phyloP scores from a whole-genome alignment of 2,888 invertebrate genomes.

The Rhodophaea formosa region DNA sequence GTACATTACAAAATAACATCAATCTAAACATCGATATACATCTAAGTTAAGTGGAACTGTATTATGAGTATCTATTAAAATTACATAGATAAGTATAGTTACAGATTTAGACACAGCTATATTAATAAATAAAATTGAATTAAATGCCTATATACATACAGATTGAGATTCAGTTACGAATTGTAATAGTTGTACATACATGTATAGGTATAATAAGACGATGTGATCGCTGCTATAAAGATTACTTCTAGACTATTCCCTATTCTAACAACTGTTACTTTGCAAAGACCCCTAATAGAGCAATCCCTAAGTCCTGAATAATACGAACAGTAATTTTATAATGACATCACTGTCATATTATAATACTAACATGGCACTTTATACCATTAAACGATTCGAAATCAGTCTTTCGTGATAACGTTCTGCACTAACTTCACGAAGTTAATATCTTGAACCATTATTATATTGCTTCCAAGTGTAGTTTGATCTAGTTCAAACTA shows the following conservation, averaged over 20 bases:
- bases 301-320: constrained; percentile 51
- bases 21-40: constrained; percentile 50
- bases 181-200: constrained; percentile 50
- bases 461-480: constrained; percentile 19
- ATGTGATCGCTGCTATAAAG: constrained; percentile 46
- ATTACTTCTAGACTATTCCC: constrained; percentile 32
- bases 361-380: constrained; percentile 78
- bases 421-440: constrained; percentile 22
- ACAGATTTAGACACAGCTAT: constrained; percentile 48
- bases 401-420: constrained; percentile 71
- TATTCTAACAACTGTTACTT: constrained; percentile 37
- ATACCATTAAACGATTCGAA: constrained; percentile 68
- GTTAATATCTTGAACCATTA: not conserved
- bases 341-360: constrained; percentile 47
- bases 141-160: constrained; percentile 57
- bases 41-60: constrained; percentile 54
- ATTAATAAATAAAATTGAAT: constrained; percentile 63
- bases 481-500: constrained; percentile 51
- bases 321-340: constrained; percentile 49
- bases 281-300: constrained; percentile 36
- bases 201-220: constrained; percentile 49
- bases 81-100: constrained; percentile 33
- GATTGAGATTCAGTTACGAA: constrained; percentile 69
- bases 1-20: constrained; percentile 61
- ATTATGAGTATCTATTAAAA: constrained; percentile 49